These are phyloP conservation scores for Chrysocyon brachyurus DNA, from an alignment of 2,797 vertebrate species.

Conservation along the genomic window DNA sequence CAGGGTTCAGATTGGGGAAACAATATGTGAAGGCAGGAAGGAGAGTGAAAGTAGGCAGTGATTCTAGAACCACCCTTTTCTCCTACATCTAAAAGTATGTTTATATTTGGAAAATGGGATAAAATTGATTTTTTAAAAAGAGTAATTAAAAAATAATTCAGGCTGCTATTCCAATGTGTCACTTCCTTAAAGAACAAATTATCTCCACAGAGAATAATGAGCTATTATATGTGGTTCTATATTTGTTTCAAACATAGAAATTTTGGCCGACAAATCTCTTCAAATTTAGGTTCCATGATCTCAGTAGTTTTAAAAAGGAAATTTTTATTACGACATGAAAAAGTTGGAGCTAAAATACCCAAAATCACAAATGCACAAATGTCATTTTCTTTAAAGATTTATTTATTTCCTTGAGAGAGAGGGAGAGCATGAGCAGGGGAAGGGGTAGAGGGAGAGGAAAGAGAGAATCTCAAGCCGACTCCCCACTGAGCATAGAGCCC, in stretches of 20 bases:
- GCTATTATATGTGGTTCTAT: constrained; percentile 68
- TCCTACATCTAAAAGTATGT: constrained; percentile 34
- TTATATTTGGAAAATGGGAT: constrained; percentile 46
- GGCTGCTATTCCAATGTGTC: constrained; percentile 40
- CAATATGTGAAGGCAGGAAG: neutral
- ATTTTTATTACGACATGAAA: constrained; percentile 59
- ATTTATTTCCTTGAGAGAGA: neutral
- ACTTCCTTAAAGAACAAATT: constrained; percentile 66
- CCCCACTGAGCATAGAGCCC: neutral
- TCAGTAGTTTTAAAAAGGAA: constrained; percentile 38
- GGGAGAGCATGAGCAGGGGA: neutral
- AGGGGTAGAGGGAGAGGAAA: neutral
- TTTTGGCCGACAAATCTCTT: constrained; percentile 71
- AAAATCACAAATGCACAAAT: constrained; percentile 13
- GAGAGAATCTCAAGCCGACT: neutral
- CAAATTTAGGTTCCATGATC: constrained; percentile 66
- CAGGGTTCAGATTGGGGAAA: neutral
- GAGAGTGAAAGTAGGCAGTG: neutral
- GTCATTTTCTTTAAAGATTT: neutral
- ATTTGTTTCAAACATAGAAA: constrained; percentile 68
- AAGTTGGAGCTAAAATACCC: constrained; percentile 47
- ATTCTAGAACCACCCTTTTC: neutral
- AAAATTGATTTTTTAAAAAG: constrained; percentile 36
- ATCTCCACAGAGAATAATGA: constrained; percentile 65
- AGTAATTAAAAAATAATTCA: constrained; percentile 72